Conservation (phyloP, 2,797 vertebrate genomes). For the Perodicticus potto region DNA sequence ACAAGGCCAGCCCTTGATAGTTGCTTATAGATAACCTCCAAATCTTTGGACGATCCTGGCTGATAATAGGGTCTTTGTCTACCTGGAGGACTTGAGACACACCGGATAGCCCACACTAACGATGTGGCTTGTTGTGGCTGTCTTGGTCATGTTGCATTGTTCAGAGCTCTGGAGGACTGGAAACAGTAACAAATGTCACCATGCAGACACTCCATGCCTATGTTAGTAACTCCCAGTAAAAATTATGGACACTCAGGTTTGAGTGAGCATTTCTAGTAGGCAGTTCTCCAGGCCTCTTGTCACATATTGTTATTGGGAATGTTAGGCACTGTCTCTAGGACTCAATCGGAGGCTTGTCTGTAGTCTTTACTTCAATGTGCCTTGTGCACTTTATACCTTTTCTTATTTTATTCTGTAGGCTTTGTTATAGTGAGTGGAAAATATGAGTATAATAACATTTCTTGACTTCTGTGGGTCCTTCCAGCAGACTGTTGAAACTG, state of each 20-base stretch:
- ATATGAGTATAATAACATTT: background rate
- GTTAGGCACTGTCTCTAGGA: background rate
- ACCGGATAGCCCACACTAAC: background rate
- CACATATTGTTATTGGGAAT: background rate
- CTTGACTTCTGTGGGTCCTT: background rate
- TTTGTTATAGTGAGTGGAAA: background rate
- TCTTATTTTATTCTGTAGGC: background rate
- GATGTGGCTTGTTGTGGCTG: background rate
- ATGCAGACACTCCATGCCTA: background rate
- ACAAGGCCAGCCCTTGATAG: background rate
- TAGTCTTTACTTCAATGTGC: background rate
- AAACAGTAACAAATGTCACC: background rate
- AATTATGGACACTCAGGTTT: background rate
- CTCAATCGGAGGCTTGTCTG: background rate
- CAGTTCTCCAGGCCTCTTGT: background rate
- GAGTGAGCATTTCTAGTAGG: background rate
- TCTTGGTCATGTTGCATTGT: background rate
- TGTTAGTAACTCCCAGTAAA: background rate
- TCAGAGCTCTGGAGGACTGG: background rate
- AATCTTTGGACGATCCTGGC: background rate
- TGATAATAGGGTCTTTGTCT: background rate
- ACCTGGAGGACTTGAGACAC: background rate
- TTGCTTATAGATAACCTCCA: background rate
- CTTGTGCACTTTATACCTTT: background rate
- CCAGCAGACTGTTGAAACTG: background rate